A percentile compares a stretch with the other conserved stretches of the same genome.
Evolutionary conservation across 1,140 invertebrate species (phyloP).

Genomic region (Drosophila orena): DNA sequence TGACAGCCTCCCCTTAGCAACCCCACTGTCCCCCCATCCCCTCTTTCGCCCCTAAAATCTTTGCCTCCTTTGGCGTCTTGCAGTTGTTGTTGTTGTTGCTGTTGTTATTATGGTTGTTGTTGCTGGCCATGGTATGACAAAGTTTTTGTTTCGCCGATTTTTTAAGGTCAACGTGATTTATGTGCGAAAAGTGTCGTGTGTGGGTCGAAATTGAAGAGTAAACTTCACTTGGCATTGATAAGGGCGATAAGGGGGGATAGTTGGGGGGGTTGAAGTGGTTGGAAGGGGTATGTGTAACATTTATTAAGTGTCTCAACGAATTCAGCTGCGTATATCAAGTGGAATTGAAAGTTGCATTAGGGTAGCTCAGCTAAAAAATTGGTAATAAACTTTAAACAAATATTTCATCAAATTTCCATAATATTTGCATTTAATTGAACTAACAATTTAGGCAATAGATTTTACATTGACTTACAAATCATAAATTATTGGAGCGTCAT

Average conservation of each 20-base stretch:
- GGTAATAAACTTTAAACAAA: neutral
- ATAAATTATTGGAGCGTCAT: neutral
- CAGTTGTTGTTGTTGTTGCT: neutral
- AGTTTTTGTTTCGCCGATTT: constrained; percentile 34
- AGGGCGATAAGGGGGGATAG: constrained; percentile 8
- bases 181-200: constrained; percentile 62
- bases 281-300: constrained; percentile 15
- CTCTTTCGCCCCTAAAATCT: neutral
- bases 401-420: no score
- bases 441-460: neutral
- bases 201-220: constrained; percentile 26
- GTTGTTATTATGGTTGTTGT: neutral
- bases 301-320: constrained; percentile 33
- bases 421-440: neutral
- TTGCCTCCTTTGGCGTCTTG: constrained; percentile 26
- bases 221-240: constrained; percentile 57
- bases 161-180: constrained; percentile 80
- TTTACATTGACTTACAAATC: no score
- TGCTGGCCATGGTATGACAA: constrained; percentile 65
- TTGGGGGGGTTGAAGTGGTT: neutral
- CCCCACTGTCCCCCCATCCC: neutral
- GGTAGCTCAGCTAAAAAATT: neutral
- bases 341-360: constrained; percentile 26
- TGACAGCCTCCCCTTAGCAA: constrained; percentile 32
- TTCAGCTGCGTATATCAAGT: constrained; percentile 7